A percentile compares a stretch with the other conserved stretches of the same genome.
Evolutionary conservation across 2,797 vertebrate genomes (phyloP).

Genomic region (Margarornis squamiger): DNA sequence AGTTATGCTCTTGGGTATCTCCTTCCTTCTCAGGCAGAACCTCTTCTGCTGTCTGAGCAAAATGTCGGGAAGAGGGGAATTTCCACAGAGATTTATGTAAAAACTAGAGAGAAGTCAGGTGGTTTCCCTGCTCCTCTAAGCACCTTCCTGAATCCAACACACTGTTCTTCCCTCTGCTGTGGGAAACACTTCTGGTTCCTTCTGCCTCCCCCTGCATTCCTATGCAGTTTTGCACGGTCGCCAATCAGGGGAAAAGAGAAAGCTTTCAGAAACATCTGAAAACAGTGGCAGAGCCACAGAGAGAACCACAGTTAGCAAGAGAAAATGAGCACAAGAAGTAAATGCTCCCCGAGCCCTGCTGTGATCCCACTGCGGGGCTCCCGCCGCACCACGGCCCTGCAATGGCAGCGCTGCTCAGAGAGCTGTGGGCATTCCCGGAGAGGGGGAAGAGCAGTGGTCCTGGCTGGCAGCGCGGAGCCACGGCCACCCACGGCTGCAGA

Average conservation of each 20-base stretch:
- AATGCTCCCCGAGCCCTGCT: background rate
- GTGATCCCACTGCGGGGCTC: background rate
- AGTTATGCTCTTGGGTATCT: background rate
- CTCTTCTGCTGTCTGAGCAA: constrained; percentile 41
- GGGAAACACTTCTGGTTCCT: background rate
- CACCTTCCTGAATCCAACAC: background rate
- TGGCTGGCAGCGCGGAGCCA: background rate
- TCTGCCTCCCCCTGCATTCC: background rate
- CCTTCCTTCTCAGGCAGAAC: background rate
- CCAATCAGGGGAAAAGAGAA: background rate
- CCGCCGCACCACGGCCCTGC: background rate
- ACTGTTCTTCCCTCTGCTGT: background rate
- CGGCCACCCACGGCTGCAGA: background rate
- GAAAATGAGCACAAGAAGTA: accelerated
- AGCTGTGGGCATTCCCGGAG: background rate
- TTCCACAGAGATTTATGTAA: constrained; percentile 3
- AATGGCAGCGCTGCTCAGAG: background rate
- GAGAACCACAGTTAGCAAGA: background rate
- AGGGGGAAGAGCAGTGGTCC: background rate
- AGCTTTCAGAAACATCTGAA: background rate
- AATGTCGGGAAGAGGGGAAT: constrained; percentile 55
- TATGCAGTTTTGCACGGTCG: background rate
- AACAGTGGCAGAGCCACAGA: background rate
- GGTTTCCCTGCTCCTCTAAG: background rate
- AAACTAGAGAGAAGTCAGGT: background rate